A percentile compares a stretch with the other conserved stretches of the same genome.
Evolutionary conservation across 2,888 invertebrate genomes (phyloP).

Genomic region (Oasisia sp.): DNA sequence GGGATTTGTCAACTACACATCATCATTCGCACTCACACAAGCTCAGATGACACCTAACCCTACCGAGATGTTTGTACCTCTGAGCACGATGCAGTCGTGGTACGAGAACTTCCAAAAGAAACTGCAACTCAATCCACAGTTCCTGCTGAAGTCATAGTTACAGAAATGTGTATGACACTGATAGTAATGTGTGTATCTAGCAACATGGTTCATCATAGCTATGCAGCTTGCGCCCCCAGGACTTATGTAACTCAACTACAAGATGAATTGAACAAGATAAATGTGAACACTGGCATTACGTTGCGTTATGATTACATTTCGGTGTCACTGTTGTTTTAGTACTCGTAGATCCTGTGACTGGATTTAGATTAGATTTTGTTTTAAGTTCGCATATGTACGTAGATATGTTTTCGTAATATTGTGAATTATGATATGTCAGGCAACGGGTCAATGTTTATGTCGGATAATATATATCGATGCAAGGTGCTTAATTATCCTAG

Average conservation of each 20-base stretch:
- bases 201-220: neutral
- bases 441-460: neutral
- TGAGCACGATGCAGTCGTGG: slow-evolving; percentile 90
- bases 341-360: neutral
- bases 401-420: neutral
- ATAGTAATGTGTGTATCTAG: neutral
- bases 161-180: neutral
- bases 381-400: neutral
- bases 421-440: neutral
- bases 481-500: neutral
- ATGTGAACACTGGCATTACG: neutral
- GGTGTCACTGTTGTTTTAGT: neutral
- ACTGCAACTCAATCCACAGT: slow-evolving; percentile 89
- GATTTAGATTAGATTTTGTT: neutral
- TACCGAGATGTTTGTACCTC: slow-evolving; percentile 85
- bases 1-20: slow-evolving; percentile 89
- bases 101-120: slow-evolving; percentile 91
- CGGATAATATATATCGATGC: neutral
- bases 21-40: slow-evolving; percentile 87
- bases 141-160: slow-evolving; percentile 77
- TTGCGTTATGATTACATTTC: neutral
- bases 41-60: slow-evolving; percentile 83
- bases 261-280: slow-evolving; percentile 17
- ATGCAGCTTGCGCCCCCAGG: neutral
- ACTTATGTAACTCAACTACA: neutral